Conservation (phyloP, 2,797 vertebrate genomes). For the Apogon talboti region DNA sequence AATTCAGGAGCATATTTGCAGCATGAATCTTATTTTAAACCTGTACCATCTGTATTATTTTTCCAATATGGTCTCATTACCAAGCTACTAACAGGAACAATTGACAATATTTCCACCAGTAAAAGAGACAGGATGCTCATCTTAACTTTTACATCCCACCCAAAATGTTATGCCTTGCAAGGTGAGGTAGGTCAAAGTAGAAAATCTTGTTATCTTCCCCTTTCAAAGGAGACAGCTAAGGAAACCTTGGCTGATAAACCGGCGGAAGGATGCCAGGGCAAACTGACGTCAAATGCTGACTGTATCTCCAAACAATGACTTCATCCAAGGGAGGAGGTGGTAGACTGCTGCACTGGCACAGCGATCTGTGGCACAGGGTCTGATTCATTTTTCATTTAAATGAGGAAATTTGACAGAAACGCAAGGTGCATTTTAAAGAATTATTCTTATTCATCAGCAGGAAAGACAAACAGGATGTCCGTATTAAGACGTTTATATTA, state of each 20-base stretch:
- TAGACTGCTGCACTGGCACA: conserved; percentile 3
- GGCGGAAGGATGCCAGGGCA: conserved; percentile 21
- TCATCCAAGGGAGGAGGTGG: conserved; percentile 36
- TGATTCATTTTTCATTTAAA: conserved; percentile 1
- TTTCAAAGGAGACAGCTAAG: conserved; percentile 48
- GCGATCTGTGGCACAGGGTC: conserved; percentile 30
- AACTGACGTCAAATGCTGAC: conserved; percentile 29
- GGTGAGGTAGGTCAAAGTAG: conserved; percentile 21
- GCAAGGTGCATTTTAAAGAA: too few species aligned
- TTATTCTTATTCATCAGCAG: too few species aligned
- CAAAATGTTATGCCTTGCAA: conserved; percentile 15
- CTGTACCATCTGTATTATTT: not conserved
- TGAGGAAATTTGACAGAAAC: not conserved
- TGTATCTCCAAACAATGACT: conserved; percentile 50
- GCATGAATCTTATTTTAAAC: not conserved
- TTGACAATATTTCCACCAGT: conserved; percentile 1
- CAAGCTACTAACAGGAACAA: conserved; percentile 2
- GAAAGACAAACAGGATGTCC: too few species aligned
- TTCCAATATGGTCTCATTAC: not conserved
- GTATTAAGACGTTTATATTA: too few species aligned
- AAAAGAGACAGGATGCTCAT: conserved; percentile 45
- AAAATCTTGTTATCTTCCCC: conserved; percentile 45
- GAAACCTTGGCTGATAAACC: conserved; percentile 44
- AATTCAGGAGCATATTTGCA: not conserved
- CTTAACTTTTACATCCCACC: conserved; percentile 15